Evolutionary conservation across 2,113 vertebrate genomes (phyloP).

Genomic region (Neodon shergylaensis): DNA sequence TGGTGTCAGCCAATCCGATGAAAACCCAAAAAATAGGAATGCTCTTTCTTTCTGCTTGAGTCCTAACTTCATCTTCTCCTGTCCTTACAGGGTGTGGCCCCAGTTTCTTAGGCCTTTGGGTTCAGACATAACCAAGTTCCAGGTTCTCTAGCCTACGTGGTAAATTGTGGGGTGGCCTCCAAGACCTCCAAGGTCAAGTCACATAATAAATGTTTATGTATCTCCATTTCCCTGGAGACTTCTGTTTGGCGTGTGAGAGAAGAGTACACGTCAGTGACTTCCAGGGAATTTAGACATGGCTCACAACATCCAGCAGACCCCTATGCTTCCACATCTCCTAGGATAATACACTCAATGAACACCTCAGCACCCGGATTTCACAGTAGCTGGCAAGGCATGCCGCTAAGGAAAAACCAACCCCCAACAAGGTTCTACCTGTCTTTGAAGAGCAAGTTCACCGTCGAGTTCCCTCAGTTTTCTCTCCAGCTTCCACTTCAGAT

Average conservation of each 20-base stretch:
- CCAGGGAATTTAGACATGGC: background rate
- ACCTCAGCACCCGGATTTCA: background rate
- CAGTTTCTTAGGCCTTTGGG: background rate
- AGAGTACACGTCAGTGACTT: background rate
- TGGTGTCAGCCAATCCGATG: background rate
- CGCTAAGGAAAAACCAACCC: background rate
- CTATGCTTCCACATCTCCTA: too few species aligned
- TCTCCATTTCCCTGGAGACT: background rate
- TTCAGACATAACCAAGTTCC: background rate
- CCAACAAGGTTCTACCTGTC: slow-evolving; percentile 82
- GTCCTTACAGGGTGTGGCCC: too few species aligned
- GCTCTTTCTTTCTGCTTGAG: background rate
- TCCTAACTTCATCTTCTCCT: background rate
- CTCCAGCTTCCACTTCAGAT: slow-evolving; percentile 83
- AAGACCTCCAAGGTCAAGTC: background rate
- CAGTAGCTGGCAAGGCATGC: background rate
- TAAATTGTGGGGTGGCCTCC: background rate
- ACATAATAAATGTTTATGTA: too few species aligned
- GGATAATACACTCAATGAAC: too few species aligned
- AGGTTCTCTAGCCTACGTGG: background rate
- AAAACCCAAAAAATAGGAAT: background rate
- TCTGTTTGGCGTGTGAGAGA: background rate
- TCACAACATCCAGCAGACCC: background rate
- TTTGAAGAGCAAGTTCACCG: slow-evolving; percentile 85
- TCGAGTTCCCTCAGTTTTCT: slow-evolving; percentile 83